Evolutionary conservation across 2,113 vertebrate genomes (phyloP).

Genomic region (Parotia lawesii): DNA sequence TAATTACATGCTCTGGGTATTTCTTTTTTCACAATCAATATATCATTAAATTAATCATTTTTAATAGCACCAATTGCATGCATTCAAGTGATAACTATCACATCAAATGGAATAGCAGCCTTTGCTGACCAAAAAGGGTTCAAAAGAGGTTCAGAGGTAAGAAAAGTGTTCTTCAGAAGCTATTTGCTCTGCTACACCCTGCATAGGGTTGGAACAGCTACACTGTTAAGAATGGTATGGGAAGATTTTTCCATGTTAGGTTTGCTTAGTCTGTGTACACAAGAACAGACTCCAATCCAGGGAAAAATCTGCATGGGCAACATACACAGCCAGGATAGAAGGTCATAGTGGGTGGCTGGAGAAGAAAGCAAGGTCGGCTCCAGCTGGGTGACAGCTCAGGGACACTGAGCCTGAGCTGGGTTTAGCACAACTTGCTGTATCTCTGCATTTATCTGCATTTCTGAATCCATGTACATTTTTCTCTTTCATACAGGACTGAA

Average conservation of each 20-base stretch:
- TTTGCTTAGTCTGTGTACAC: not conserved
- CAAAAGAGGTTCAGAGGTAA: not conserved
- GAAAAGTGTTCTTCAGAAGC: not conserved
- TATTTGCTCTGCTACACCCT: not conserved
- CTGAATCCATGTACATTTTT: not conserved
- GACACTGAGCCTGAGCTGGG: rapidly evolving
- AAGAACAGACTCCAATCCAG: not conserved
- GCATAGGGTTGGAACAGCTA: not conserved
- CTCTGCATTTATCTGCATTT: not conserved
- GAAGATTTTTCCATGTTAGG: not conserved
- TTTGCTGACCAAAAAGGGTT: not conserved
- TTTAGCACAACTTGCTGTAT: not conserved
- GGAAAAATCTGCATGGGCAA: not conserved
- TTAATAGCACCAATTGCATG: not conserved
- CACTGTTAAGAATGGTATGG: not conserved
- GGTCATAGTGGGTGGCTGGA: not conserved
- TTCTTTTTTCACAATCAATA: not conserved
- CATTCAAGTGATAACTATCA: not conserved
- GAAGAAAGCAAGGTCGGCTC: rapidly evolving
- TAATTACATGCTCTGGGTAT: not conserved
- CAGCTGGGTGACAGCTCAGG: not conserved
- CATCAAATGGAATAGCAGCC: not conserved
- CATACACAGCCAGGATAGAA: not conserved
- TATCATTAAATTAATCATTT: not conserved
- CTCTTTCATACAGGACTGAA: not conserved